Evolutionary conservation across 2,888 invertebrate species (phyloP), one percentile per base, ranked within the genome.

Genomic region (Nemoura dubitans): DNA sequence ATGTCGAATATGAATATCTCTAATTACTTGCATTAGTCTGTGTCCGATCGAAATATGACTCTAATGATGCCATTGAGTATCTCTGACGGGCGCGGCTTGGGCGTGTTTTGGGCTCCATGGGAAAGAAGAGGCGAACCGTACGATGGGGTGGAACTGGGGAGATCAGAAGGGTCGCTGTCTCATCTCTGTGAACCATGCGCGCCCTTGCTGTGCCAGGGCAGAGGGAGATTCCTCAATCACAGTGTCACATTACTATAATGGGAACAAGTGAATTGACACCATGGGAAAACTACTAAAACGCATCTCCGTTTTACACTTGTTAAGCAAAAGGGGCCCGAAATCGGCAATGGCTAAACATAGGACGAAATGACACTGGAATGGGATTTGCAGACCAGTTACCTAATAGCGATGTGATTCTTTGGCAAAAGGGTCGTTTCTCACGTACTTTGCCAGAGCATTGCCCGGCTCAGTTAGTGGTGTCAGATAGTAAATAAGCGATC

Each of bases 181-280:
- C 59, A 59, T 59, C 59, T 59, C 59, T 59, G 59, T 10, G 59
- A 59, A 59, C 59, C 16, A 3, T 6, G 36, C 36, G 59, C 59
- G 59, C 59, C 21, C 59, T 59, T 2, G 14, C 21, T 21, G 59
- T 7, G 59, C 21, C 21, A 10, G 59, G 10, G 36, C 2, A 1
- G 59, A 59, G 59, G 59, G 14, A 59, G 59, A 59, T 59, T 10
- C 59, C 59, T 59, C 59, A 21, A 59, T 59, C 59, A 59, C 59
- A 59, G 59, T 59, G 59, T 59, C 59, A 59, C 59, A 59, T 59
- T 59, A 59, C 59, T 21, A 14, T 7, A 59, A 59, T 59, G 59
- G 59, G 59, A 59, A 59, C 59, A 59, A 59, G 59, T 59, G 59
- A 59, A 59, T 59, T 59, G 59, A 59, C 59, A 59, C 59, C 59